Conservation (phyloP, 1,140 invertebrate species). For the Aphidius gifuensis region DNA sequence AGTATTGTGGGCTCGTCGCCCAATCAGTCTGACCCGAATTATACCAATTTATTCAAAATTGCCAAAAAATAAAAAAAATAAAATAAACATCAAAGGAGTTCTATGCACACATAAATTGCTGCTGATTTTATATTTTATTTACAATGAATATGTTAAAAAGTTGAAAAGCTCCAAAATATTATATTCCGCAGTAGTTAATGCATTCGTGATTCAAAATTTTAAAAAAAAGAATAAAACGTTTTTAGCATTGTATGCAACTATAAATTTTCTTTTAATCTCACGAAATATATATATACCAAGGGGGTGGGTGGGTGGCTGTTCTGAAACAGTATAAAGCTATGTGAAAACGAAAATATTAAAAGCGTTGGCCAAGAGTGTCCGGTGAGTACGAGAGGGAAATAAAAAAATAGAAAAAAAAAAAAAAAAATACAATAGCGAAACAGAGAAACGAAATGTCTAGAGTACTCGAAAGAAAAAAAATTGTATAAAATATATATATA, state of each 20-base stretch:
- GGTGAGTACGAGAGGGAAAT: conserved; percentile 6
- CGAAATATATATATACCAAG: conserved; percentile 21
- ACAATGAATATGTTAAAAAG: background rate
- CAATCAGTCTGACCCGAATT: conserved; percentile 9
- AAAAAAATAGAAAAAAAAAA: conserved; percentile 3
- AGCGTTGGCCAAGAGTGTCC: conserved; percentile 13
- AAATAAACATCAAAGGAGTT: no score
- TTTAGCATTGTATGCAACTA: conserved; percentile 29
- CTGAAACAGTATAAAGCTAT: background rate
- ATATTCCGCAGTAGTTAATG: conserved; percentile 29
- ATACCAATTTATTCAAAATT: conserved; percentile 1
- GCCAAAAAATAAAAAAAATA: conserved; percentile 1
- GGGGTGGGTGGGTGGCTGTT: background rate
- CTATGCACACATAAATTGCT: no score
- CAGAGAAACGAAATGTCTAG: conserved; percentile 5
- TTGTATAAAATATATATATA: background rate
- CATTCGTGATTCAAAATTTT: conserved; percentile 30
- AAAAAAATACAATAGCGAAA: conserved; percentile 14
- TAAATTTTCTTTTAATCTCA: conserved; percentile 50
- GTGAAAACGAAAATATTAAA: conserved; percentile 39
- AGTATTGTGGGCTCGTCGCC: conserved; percentile 8
- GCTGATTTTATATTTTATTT: no score
- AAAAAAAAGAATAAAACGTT: conserved; percentile 12
- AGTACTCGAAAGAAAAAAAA: background rate
- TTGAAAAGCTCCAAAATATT: background rate